Conservation (phyloP, 2,888 invertebrate genomes). For the Callinectes sapidus region DNA sequence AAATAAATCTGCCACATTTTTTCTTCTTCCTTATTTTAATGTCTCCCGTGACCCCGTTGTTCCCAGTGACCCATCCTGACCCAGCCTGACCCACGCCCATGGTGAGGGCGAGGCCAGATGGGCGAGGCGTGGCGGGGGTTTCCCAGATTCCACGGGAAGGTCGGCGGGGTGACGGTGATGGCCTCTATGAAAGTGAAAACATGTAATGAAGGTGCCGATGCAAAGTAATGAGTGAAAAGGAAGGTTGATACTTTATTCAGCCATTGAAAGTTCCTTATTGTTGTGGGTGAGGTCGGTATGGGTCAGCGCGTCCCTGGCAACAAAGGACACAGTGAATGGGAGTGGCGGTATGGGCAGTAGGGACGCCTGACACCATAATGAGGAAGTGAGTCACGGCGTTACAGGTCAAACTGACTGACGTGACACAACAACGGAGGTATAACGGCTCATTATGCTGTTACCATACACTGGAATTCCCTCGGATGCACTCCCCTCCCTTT, state of each 20-base stretch:
- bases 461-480: constrained; percentile 33
- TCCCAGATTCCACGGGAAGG: background rate
- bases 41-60: background rate
- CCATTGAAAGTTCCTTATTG: background rate
- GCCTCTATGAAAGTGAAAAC: background rate
- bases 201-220: background rate
- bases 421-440: background rate
- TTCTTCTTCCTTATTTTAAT: background rate
- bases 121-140: background rate
- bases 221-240: background rate
- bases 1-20: background rate
- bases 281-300: background rate
- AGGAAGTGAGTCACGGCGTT: constrained; percentile 31
- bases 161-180: background rate
- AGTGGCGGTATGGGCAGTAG: background rate
- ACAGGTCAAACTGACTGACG: background rate
- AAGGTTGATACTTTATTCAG: constrained; percentile 3
- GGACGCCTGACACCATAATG: background rate
- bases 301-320: background rate
- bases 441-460: constrained; percentile 1
- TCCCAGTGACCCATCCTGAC: background rate
- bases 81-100: background rate
- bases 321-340: background rate
- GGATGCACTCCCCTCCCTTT: background rate
- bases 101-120: background rate